Evolutionary conservation across 2,888 invertebrate species (phyloP), one percentile per base, ranked within the genome.

Genomic region (Drosophila conformis): DNA sequence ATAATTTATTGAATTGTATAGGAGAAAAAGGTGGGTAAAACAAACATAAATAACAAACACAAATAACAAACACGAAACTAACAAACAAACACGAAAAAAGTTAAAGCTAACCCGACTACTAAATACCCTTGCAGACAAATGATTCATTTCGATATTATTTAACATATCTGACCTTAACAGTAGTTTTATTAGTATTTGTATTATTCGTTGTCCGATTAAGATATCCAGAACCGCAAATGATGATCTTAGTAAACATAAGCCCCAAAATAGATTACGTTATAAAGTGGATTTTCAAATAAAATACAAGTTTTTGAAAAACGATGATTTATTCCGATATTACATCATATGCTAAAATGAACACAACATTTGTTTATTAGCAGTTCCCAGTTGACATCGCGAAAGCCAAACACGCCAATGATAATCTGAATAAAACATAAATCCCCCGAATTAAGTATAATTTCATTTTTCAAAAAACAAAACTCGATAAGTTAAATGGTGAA

Each of bases 1-100:
- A 91, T 91, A 91, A 91, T 83, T 91, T 91, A 90, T 89, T 81
- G 69, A 89, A 83, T 82, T 91, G 87, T 91, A 82, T 85, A 88
- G 78, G 69, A 85, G 69, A 82, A 89, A 87, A 85, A 89, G 89
- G 88, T 89, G 76, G 78, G 88, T 76, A 69, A 66, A 57, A 54
- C 25, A 38, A 67, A 63, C 11, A 46, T 15, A 25, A 15, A 46
- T n/a, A 18, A 40, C 21, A 52, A 54, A 53, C 11, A 35, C 18
- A n/a, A 63, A 51, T 10, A 38, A 49, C 8, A 36, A 38, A 38
- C 11, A 54, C 15, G 38, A 29, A 36, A 18, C 27, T 29, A 27
- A 27, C 27, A 27, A 27, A 27, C 8, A 33, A 27, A 27, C 11
- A 54, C 15, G 10, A 33, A 18, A 33, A 21, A 31, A 21, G 7